A percentile compares a stretch with the other conserved stretches of the same genome.
phyloP scores from a whole-genome alignment of 1,140 invertebrate genomes.

The Lepidurus packardi region DNA sequence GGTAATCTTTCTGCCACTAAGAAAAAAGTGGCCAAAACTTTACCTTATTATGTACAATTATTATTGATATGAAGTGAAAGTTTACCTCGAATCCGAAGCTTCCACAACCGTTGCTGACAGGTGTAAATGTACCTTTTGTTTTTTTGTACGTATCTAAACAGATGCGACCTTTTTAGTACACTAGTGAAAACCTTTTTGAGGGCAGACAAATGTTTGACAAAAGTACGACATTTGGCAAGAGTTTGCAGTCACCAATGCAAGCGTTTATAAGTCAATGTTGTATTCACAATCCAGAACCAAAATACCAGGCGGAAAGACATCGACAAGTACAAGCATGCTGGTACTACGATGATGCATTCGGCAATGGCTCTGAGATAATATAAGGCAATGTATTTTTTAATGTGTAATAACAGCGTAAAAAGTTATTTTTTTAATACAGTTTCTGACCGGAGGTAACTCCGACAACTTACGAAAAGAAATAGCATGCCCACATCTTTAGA shows the following conservation, averaged over 20 bases:
- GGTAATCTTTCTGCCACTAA: slow-evolving; percentile 64
- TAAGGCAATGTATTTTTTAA: not conserved
- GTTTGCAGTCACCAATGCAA: slow-evolving; percentile 7
- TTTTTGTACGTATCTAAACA: slow-evolving; percentile 55
- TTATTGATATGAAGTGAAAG: slow-evolving; percentile 21
- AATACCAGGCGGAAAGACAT: no score
- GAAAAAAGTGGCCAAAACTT: slow-evolving; percentile 41
- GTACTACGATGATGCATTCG: no score
- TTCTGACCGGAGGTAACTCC: not conserved
- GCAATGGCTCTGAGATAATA: no score
- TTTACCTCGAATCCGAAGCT: slow-evolving; percentile 54
- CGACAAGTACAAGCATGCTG: no score
- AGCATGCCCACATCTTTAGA: not conserved
- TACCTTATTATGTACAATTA: not conserved
- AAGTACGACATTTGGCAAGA: not conserved
- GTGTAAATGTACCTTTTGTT: slow-evolving; percentile 64
- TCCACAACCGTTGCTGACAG: slow-evolving; percentile 74
- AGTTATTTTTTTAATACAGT: not conserved
- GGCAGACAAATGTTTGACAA: slow-evolving; percentile 8
- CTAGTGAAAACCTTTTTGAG: slow-evolving; percentile 20
- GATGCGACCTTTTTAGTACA: not conserved
- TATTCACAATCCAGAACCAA: not conserved
- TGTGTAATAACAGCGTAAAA: not conserved
- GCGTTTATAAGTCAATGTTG: not conserved
- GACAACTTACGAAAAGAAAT: slow-evolving; percentile 1